A percentile compares a stretch with the other conserved stretches of the same genome.
Conservation (phyloP, 2,113 vertebrate genomes). For the Phasianus colchicus region DNA sequence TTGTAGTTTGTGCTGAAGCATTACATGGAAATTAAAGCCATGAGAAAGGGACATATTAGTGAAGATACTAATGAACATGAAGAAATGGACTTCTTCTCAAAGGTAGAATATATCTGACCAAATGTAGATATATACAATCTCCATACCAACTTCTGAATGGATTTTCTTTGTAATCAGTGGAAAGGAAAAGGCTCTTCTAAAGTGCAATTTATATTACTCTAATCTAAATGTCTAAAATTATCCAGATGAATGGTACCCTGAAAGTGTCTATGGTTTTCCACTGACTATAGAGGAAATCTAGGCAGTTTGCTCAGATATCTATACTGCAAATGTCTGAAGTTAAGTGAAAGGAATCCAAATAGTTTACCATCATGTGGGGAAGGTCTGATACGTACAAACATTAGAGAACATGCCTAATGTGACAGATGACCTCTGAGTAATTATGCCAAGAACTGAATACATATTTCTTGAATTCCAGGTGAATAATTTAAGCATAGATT, state of each 20-base stretch:
- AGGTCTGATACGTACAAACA: not conserved
- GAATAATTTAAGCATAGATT: not conserved
- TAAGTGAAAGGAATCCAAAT: slow-evolving; percentile 35
- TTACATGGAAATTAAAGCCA: not conserved
- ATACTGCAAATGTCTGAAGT: slow-evolving; percentile 37
- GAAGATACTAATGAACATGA: not conserved
- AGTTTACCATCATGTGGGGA: not conserved
- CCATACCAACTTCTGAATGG: not conserved
- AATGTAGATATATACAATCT: not conserved
- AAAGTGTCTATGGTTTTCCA: not conserved
- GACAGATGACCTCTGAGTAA: not conserved
- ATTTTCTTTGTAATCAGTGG: not conserved
- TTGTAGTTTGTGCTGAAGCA: slow-evolving; percentile 13
- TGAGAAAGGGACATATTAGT: not conserved
- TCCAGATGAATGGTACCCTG: not conserved
- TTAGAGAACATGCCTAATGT: not conserved
- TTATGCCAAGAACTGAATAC: not conserved
- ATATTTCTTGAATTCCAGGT: not conserved
- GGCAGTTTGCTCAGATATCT: slow-evolving; percentile 41
- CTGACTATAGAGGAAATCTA: slow-evolving; percentile 31
- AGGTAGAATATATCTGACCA: not conserved
- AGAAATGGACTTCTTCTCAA: not conserved
- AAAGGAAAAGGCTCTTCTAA: not conserved
- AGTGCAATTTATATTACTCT: not conserved
- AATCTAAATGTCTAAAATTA: not conserved